Percentiles rank a stretch among this genome's conserved stretches.
These are phyloP conservation scores for Temnopleurus reevesii DNA, from an alignment of 53 echinoderm and acorn worm species.

Conservation along the genomic window DNA sequence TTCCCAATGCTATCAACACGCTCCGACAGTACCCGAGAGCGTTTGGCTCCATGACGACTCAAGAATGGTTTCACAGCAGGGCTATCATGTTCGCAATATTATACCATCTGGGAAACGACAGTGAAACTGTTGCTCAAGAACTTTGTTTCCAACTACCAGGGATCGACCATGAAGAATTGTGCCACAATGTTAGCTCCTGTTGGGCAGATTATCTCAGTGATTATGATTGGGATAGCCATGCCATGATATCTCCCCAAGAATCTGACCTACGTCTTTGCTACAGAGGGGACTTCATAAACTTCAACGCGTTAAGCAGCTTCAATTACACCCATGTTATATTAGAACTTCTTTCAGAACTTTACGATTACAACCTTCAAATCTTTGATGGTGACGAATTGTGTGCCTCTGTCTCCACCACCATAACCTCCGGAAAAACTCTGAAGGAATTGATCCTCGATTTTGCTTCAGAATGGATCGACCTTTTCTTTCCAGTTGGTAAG, in stretches of 20 bases:
- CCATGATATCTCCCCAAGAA: background rate
- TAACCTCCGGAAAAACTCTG: background rate
- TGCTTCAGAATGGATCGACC: background rate
- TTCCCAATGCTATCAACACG: background rate
- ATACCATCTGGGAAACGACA: background rate
- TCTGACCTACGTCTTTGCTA: background rate
- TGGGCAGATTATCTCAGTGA: background rate
- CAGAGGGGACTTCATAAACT: conserved; percentile 1
- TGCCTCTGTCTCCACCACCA: background rate
- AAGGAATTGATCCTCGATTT: background rate
- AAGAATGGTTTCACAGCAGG: conserved; percentile 9
- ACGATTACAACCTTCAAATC: background rate
- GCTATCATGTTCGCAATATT: background rate
- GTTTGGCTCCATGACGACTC: background rate
- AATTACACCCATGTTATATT: background rate
- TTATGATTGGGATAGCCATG: background rate
- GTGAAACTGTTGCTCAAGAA: background rate
- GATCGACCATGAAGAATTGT: background rate
- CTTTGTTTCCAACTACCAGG: background rate
- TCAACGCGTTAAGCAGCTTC: background rate
- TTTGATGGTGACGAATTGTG: background rate
- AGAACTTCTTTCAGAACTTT: background rate
- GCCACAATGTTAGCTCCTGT: background rate
- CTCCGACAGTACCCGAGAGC: background rate
- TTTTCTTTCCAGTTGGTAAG: background rate